Percentiles rank a stretch among this genome's conserved stretches.
phyloP scores from a whole-genome alignment of 2,113 vertebrate genomes.

The Oryzias melastigma region DNA sequence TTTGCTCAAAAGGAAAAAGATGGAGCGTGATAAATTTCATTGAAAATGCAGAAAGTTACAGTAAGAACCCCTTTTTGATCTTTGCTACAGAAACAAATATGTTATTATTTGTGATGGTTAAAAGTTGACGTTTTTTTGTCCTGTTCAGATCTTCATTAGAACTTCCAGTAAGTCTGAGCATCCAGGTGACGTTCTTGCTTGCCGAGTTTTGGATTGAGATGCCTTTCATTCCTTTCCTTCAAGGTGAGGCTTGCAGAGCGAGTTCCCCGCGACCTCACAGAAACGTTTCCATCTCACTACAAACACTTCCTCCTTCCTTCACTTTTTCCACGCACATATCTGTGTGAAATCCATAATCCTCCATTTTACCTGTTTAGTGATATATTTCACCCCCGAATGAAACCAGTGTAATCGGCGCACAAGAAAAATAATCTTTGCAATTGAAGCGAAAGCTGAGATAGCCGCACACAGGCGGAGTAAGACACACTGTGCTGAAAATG shows the following conservation, averaged over 20 bases:
- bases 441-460: conserved; percentile 26
- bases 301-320: conserved; percentile 1
- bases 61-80: conserved; percentile 17
- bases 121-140: not conserved
- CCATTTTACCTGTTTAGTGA: conserved; percentile 31
- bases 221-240: not conserved
- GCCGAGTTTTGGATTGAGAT: not conserved
- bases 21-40: conserved; percentile 29
- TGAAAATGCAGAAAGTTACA: conserved; percentile 16
- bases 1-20: conserved; percentile 29
- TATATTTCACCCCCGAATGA: conserved; percentile 19
- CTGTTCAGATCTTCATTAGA: no score
- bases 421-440: conserved; percentile 37
- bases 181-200: not conserved
- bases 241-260: conserved; percentile 16
- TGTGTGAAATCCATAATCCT: conserved; percentile 37
- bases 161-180: no score
- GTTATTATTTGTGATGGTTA: no score
- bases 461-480: conserved; percentile 11
- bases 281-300: conserved; percentile 7
- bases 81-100: not conserved
- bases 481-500: conserved; percentile 56
- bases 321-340: conserved; percentile 7
- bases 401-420: conserved; percentile 24
- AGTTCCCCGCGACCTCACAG: conserved; percentile 18